These are phyloP conservation scores for Zonitis immaculata DNA, from an alignment of 2,888 invertebrate species.

Conservation along the genomic window DNA sequence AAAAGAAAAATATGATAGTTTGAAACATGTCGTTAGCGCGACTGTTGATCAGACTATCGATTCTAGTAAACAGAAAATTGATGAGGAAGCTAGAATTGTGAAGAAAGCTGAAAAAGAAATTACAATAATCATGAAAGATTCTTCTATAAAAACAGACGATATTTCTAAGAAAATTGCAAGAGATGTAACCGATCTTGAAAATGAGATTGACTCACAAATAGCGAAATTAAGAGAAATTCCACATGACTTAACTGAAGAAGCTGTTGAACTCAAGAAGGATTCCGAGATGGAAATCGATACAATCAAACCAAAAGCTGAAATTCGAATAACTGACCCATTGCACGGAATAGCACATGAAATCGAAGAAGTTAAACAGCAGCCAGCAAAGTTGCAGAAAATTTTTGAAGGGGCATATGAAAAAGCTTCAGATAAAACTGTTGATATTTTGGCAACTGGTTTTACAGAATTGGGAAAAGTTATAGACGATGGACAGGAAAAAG, in stretches of 20 bases:
- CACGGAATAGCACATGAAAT: conserved; percentile 23
- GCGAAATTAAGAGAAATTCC: background rate
- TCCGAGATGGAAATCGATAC: conserved; percentile 11
- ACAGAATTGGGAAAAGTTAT: background rate
- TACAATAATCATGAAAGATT: background rate
- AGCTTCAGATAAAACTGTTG: background rate
- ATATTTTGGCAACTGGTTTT: background rate
- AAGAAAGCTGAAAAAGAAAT: background rate
- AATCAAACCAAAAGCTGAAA: conserved; percentile 1
- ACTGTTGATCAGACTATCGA: conserved; percentile 1
- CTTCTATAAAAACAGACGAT: background rate
- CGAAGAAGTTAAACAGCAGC: conserved; percentile 24
- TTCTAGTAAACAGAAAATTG: background rate
- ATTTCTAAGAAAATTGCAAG: background rate
- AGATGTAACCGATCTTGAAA: background rate
- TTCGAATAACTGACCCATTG: background rate
- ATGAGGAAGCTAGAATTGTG: background rate
- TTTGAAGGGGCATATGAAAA: background rate
- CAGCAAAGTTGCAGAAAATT: background rate
- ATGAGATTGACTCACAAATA: background rate
- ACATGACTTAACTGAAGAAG: background rate
- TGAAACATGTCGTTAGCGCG: conserved; percentile 4
- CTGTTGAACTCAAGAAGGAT: conserved; percentile 24
- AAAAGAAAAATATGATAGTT: background rate
- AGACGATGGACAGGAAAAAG: background rate